These are phyloP conservation scores for Spialia ferax DNA, from an alignment of 2,888 invertebrate genomes.

Conservation along the genomic window DNA sequence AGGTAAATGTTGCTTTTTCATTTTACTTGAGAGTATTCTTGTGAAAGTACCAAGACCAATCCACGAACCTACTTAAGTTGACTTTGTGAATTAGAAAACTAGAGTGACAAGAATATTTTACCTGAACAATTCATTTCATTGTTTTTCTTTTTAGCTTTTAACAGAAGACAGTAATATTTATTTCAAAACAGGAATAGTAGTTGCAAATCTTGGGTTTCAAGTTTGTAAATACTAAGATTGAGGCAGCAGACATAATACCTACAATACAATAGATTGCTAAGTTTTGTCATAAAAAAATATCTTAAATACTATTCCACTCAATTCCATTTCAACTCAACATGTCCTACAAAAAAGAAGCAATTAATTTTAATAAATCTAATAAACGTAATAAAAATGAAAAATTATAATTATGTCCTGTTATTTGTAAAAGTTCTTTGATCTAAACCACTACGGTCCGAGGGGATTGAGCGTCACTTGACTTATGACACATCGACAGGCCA, in stretches of 20 bases:
- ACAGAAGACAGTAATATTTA: not conserved
- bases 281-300: too few relatives aligned
- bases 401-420: not conserved
- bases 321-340: too few relatives aligned
- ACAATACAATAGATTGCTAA: too few relatives aligned
- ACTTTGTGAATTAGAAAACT: constrained; percentile 19
- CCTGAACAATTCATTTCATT: not conserved
- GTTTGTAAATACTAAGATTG: not conserved
- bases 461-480: constrained; percentile 77
- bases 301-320: too few relatives aligned
- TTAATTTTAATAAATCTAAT: not conserved
- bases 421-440: constrained; percentile 45
- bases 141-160: not conserved
- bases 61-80: constrained; percentile 5
- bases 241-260: not conserved
- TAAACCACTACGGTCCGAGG: constrained; percentile 58
- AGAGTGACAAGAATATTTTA: constrained; percentile 19
- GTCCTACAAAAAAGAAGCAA: not conserved
- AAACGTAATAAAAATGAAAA: not conserved
- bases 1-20: constrained; percentile 76
- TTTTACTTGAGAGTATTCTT: constrained; percentile 66
- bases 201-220: not conserved
- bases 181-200: not conserved
- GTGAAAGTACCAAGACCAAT: constrained; percentile 49
- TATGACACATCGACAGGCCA: constrained; percentile 85